These are phyloP conservation scores for Drosophila leontia DNA, from an alignment of 1,140 invertebrate genomes.

Conservation along the genomic window DNA sequence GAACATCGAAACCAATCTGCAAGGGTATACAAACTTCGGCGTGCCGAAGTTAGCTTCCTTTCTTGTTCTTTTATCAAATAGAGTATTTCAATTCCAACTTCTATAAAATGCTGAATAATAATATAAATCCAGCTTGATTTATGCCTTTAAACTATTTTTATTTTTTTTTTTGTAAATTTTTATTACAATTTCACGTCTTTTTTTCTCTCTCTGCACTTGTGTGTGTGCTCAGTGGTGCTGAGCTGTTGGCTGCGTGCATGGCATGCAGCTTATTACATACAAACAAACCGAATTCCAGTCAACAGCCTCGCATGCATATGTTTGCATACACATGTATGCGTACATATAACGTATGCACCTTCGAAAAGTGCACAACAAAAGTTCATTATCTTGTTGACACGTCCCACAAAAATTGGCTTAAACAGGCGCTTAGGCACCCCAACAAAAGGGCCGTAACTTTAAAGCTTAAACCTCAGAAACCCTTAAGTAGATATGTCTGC, in stretches of 20 bases:
- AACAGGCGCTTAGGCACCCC: conserved; percentile 3
- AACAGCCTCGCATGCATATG: conserved; percentile 38
- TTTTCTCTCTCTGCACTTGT: conserved; percentile 6
- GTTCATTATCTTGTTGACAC: conserved; percentile 79
- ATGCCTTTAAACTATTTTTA: neutral
- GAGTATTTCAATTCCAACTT: neutral
- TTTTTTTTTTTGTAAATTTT: too few species aligned
- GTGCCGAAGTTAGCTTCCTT: too few species aligned
- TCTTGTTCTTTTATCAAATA: too few species aligned
- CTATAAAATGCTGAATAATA: neutral
- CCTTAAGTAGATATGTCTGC: neutral
- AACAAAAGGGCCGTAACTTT: conserved; percentile 1
- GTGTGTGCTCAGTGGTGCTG: conserved; percentile 27
- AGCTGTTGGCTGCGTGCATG: conserved; percentile 34
- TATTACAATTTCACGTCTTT: too few species aligned
- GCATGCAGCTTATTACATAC: conserved; percentile 55
- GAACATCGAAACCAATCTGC: too few species aligned
- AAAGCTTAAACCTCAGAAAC: conserved; percentile 2
- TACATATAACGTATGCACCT: conserved; percentile 8
- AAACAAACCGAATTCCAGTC: conserved; percentile 35
- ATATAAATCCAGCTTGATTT: neutral
- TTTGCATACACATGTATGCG: conserved; percentile 52
- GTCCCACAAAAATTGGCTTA: conserved; percentile 63
- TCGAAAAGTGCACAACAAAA: conserved; percentile 62
- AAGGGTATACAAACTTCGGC: too few species aligned